Evolutionary conservation across 2,113 vertebrate genomes (phyloP), one percentile per base, ranked within the genome.

Genomic region (Oncorhynchus keta): DNA sequence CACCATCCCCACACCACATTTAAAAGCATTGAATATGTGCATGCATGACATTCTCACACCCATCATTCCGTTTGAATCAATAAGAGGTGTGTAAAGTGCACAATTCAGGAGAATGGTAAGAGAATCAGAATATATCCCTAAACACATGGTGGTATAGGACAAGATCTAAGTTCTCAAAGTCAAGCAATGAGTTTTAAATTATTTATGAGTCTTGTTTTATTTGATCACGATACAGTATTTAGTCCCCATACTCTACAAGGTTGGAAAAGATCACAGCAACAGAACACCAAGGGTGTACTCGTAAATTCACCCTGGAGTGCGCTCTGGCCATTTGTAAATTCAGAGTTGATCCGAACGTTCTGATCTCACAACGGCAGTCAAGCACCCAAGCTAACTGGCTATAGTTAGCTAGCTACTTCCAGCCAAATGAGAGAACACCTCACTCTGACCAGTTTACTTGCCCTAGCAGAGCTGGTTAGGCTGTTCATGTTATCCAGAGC

Each of bases 201-300:
- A 86, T 4, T 20, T 74, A 61, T 84, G 30, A 71, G 81, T 91
- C 79, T 83, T 64, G 39, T 85, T 68, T 93, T 92, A 91, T 93
- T 93, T 83, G 32, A 70, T 89, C 85, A 92, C 88, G 87, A 88
- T 89, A 90, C 87, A 92, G 89, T 74, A 64, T 83, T 78, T 45
- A 72, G 39, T 77, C 32, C 83, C 84, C 89, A 67, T 3, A 76
- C 74, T 92, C 91, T 92, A 93, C 90, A 93, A 89, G 86, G 87
- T 89, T 94, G 94, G 89, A 94, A 94, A 93, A 94, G 89, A 80
- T 89, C 90, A 94, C 92, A 90, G 90, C 90, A 89, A 94, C 92
- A 83, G 87, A 90, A 94, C 89, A 92, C 91, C 35, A 35, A 35
- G 35, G 35, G 35, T 35, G 35, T 35, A 35, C 6, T 35, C 6